Conservation (phyloP, 2,888 invertebrate genomes). For the Nemoura dubitans region DNA sequence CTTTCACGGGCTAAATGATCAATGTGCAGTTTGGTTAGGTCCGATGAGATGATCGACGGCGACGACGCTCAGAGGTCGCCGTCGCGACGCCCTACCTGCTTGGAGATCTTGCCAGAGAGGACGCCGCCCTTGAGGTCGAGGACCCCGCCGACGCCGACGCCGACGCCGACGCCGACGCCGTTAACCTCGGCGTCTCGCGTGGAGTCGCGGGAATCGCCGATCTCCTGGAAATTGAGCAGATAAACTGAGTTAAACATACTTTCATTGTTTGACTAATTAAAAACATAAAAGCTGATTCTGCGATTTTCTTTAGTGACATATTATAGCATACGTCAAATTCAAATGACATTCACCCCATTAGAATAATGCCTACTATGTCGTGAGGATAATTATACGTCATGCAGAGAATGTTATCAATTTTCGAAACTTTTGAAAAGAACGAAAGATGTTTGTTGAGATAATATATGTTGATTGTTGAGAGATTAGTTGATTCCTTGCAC, state of each 20-base stretch:
- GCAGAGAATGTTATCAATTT: no score
- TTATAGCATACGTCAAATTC: no score
- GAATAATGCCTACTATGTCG: no score
- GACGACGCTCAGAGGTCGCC: slow-evolving; percentile 29
- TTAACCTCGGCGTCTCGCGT: slow-evolving; percentile 46
- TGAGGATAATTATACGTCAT: no score
- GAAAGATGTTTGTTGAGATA: no score
- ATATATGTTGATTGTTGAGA: no score
- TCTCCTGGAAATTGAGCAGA: slow-evolving; percentile 54
- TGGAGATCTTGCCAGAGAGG: slow-evolving; percentile 51
- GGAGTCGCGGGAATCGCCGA: slow-evolving; percentile 57
- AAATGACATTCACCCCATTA: no score
- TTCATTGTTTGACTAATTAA: neutral
- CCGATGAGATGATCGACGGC: neutral
- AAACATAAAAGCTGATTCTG: no score
- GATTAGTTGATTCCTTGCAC: no score
- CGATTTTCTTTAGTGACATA: no score
- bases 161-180: slow-evolving; percentile 42
- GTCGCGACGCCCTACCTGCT: slow-evolving; percentile 50
- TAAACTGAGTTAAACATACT: no score
- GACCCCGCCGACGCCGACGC: slow-evolving; percentile 43
- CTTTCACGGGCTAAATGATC: neutral
- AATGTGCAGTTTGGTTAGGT: neutral
- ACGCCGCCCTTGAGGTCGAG: slow-evolving; percentile 45
- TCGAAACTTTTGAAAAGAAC: no score